Evolutionary conservation across 2,797 vertebrate genomes (phyloP), one percentile per base, ranked within the genome.

Genomic region (Cephalopachus bancanus): DNA sequence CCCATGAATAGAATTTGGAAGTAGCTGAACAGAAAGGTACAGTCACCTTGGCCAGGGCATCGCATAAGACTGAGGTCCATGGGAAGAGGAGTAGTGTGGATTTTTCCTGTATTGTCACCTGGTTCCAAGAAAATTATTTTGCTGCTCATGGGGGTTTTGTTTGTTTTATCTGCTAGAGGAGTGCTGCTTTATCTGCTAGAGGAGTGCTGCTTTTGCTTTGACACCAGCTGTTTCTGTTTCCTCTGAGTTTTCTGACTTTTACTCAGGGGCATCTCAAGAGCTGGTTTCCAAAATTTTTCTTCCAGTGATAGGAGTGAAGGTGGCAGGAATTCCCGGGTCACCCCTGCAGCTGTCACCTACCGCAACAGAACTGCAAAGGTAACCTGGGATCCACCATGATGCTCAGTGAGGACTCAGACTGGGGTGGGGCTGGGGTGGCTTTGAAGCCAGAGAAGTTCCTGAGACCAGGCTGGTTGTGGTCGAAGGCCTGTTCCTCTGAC

Each of bases 341-440:
- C 30, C 0, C 88, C 96, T 0, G 16, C 15, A 24, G 1, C 81
- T 0, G 1, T 55, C 0, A 26, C 20, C 92, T 91, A 83, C 94
- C 94, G 94, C 81, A 97, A 15, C 96, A 96, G 98, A 78, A 95
- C 51, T 57, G 49, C 91, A 5, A 97, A 98, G 98, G 98, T 98
- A 87, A 96, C 4, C 0, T 22, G 85, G 55, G 57, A 6, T 28
- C 51, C 7, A 4, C 28, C 20, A 0, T 4, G 0, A 10, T 26
- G 28, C 62, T 79, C n/a, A n/a, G 37, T 2, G 79, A 44, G 37
- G 57, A 80, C 65, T 28, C n/a, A 1, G 16, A n/a, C 2, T 1
- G 4, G 69, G 93, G 33, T 10, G 89, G 87, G 60, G 33, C 30
- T 74, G 33, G 37, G 7, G 1, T 6, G 59, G 60, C 33, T 59